phyloP scores from a whole-genome alignment of 2,113 vertebrate species.

The Sorex fumeus region DNA sequence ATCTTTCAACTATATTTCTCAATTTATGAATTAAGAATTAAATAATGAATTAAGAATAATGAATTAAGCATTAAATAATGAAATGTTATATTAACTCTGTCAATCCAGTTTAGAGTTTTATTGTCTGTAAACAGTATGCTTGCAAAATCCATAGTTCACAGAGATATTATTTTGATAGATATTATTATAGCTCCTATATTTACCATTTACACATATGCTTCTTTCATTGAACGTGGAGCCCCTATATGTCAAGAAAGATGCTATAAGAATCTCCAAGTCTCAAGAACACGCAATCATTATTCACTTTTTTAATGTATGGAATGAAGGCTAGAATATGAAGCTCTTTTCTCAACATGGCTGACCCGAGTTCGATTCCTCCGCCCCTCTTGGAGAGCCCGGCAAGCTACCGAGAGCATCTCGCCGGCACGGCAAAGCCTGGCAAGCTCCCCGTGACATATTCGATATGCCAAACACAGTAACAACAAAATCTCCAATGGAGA shows the following conservation, averaged over 20 bases:
- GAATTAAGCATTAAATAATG: conserved; percentile 39
- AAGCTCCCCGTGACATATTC: no score
- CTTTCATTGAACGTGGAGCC: not conserved
- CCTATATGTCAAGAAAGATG: not conserved
- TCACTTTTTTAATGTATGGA: not conserved
- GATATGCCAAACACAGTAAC: no score
- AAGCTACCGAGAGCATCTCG: no score
- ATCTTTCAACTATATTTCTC: not conserved
- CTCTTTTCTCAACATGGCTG: not conserved
- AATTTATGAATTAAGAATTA: conserved; percentile 50
- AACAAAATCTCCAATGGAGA: no score
- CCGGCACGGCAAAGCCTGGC: no score
- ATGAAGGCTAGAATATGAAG: not conserved
- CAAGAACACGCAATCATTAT: not conserved
- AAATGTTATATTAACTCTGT: conserved; percentile 48
- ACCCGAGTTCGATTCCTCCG: not conserved
- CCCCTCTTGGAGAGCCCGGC: no score
- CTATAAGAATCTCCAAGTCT: conserved; percentile 38
- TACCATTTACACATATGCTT: not conserved
- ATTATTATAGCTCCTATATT: not conserved
- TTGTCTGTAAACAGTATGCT: not conserved
- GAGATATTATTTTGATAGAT: not conserved
- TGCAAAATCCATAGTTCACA: not conserved
- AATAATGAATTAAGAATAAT: no score
- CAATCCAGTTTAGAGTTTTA: not conserved